phyloP scores from a whole-genome alignment of 2,888 invertebrate species.

The Caenorhabditis wallacei region DNA sequence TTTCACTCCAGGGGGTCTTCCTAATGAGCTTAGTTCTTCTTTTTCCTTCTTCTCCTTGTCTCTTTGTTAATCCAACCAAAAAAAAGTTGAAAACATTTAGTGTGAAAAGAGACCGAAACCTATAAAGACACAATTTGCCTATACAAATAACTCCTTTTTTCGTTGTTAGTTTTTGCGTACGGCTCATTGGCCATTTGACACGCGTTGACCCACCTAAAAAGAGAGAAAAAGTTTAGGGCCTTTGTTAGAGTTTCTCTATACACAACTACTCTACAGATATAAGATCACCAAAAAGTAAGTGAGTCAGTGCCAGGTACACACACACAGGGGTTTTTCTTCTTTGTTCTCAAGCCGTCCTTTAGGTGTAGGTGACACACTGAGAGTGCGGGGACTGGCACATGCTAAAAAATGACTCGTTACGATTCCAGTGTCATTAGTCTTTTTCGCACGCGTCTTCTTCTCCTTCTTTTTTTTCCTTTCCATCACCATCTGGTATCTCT shows the following conservation, averaged over 20 bases:
- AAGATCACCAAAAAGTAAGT: constrained; percentile 44
- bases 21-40: constrained; percentile 53
- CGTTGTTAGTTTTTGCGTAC: constrained; percentile 62
- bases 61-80: background rate
- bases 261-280: constrained; percentile 24
- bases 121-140: constrained; percentile 42
- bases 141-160: constrained; percentile 32
- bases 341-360: constrained; percentile 55
- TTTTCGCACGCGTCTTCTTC: constrained; percentile 7
- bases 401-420: constrained; percentile 53
- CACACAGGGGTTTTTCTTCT: constrained; percentile 7
- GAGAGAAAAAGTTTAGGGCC: constrained; percentile 31
- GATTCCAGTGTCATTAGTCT: constrained; percentile 11
- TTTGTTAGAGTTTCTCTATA: constrained; percentile 31
- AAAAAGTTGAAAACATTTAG: constrained; percentile 7
- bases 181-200: constrained; percentile 67
- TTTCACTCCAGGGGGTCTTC: constrained; percentile 43
- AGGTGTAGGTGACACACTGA: constrained; percentile 51
- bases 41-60: constrained; percentile 1
- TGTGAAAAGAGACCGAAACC: constrained; percentile 17
- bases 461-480: no score
- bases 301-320: constrained; percentile 62
- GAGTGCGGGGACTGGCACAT: constrained; percentile 27
- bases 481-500: constrained; percentile 22
- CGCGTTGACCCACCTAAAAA: constrained; percentile 35